phyloP scores from a whole-genome alignment of 1,140 invertebrate genomes.

The Pararge aegeria region DNA sequence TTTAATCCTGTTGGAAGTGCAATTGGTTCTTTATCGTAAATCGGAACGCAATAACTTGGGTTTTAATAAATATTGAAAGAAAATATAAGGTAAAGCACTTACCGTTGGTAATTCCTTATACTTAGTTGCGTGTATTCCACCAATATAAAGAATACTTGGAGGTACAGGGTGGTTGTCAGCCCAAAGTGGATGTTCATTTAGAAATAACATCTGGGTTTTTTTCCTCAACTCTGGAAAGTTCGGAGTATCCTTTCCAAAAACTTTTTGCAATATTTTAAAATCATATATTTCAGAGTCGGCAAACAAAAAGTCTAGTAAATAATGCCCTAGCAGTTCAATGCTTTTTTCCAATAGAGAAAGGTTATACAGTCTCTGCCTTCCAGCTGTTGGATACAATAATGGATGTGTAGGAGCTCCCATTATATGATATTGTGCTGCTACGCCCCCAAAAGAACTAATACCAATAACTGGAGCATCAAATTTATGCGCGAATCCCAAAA shows the following conservation, averaged over 20 bases:
- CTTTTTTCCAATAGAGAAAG: constrained; percentile 53
- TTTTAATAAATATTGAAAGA: constrained; percentile 3
- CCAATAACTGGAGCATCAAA: constrained; percentile 67
- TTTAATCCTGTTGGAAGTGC: too few species aligned
- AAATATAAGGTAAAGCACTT: constrained; percentile 30
- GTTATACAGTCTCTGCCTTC: constrained; percentile 41
- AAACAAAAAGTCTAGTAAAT: constrained; percentile 8
- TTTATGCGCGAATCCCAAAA: constrained; percentile 51
- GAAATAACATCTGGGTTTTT: constrained; percentile 76
- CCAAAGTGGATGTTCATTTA: constrained; percentile 73
- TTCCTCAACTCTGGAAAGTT: constrained; percentile 59
- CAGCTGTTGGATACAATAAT: constrained; percentile 62
- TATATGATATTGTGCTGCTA: constrained; percentile 26
- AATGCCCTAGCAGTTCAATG: constrained; percentile 36
- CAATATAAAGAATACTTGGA: constrained; percentile 80
- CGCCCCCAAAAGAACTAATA: constrained; percentile 51
- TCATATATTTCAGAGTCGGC: constrained; percentile 26
- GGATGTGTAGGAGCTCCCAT: constrained; percentile 74
- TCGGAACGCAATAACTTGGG: too few species aligned
- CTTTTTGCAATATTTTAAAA: constrained; percentile 46
- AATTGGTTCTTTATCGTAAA: too few species aligned
- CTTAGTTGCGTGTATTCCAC: constrained; percentile 78
- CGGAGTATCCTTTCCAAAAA: constrained; percentile 59
- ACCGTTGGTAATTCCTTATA: constrained; percentile 56
- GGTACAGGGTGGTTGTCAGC: constrained; percentile 64